Conservation (phyloP, 2,113 vertebrate genomes). For the Chloropsis cyanopogon region DNA sequence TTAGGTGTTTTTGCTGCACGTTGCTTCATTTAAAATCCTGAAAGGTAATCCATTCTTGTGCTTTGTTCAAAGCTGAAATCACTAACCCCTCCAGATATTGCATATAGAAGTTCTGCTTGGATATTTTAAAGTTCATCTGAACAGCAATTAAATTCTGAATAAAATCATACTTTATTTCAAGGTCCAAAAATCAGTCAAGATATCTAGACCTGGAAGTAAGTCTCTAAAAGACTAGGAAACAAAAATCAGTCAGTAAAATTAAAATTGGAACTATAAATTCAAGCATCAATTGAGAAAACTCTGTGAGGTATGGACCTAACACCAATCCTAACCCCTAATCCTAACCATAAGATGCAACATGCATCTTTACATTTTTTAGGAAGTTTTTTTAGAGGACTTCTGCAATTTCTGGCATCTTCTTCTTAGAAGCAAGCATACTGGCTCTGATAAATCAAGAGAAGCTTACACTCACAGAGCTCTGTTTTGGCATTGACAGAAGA, state of each 20-base stretch:
- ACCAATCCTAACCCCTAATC: background rate
- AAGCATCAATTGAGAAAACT: background rate
- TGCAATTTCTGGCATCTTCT: background rate
- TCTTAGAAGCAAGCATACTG: background rate
- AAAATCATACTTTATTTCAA: background rate
- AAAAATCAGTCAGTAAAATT: background rate
- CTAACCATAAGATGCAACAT: background rate
- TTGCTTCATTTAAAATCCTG: slow-evolving; percentile 28
- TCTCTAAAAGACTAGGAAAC: background rate
- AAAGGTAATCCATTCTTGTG: background rate
- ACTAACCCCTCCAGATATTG: background rate
- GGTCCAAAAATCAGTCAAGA: background rate
- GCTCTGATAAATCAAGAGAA: background rate
- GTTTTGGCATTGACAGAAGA: background rate
- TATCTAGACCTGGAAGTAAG: background rate
- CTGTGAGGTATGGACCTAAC: accelerated
- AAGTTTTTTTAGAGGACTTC: background rate
- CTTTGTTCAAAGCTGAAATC: background rate
- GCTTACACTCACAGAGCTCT: background rate
- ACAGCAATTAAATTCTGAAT: background rate
- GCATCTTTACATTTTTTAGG: background rate
- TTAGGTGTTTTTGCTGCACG: background rate
- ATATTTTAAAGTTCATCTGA: background rate
- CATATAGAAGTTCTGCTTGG: background rate
- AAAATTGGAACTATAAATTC: background rate